phyloP scores from a whole-genome alignment of 2,797 vertebrate genomes.

The Mus caroli region DNA sequence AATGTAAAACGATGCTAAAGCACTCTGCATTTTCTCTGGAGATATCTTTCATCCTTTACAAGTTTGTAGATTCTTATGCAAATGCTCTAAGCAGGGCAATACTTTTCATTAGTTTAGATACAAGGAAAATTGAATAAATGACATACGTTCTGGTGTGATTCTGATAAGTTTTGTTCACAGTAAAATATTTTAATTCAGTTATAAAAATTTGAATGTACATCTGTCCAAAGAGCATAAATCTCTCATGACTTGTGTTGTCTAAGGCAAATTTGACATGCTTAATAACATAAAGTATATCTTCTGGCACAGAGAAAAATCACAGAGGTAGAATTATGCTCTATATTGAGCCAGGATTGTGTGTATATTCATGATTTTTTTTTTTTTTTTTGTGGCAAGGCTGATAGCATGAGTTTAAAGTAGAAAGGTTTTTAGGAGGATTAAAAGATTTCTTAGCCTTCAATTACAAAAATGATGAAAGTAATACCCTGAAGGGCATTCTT shows the following conservation, averaged over 20 bases:
- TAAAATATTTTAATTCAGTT: constrained; percentile 46
- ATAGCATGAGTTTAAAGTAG: constrained; percentile 52
- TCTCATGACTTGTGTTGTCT: constrained; percentile 13
- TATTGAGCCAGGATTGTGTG: not conserved
- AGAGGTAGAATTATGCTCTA: constrained; percentile 9
- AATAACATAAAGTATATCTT: constrained; percentile 46
- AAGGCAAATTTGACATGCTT: constrained; percentile 52
- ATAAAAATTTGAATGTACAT: constrained; percentile 7
- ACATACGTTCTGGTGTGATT: not conserved
- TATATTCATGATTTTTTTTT: constrained; percentile 25
- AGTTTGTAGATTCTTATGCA: not conserved
- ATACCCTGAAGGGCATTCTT: constrained; percentile 34
- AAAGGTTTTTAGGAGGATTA: constrained; percentile 12
- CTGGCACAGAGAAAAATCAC: not conserved
- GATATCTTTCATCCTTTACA: not conserved
- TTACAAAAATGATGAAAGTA: constrained; percentile 55
- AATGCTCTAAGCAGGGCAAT: not conserved
- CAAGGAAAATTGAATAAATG: constrained; percentile 24
- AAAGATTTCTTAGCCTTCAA: constrained; percentile 58
- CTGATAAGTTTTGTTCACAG: not conserved
- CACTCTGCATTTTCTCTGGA: not conserved
- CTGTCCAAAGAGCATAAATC: constrained; percentile 46
- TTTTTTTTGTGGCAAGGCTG: constrained; percentile 47
- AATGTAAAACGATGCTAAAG: not conserved
- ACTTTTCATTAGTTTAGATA: not conserved